Percentiles rank a stretch among this genome's conserved stretches.
Conservation (phyloP, 2,888 invertebrate genomes). For the Ophonus ardosiacus region DNA sequence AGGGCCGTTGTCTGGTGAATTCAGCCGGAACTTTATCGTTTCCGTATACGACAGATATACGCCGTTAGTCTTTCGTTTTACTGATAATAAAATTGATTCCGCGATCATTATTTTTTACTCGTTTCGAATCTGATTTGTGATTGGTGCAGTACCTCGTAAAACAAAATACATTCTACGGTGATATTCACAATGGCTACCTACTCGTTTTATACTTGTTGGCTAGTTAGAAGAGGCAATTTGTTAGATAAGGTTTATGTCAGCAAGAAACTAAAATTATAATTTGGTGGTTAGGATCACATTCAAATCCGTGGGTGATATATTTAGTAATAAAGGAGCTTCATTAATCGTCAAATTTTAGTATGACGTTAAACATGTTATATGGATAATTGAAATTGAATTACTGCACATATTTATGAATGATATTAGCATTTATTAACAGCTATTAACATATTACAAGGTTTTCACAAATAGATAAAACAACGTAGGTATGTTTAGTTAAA, state of each 20-base stretch:
- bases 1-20: slow-evolving; percentile 46
- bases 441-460: not conserved
- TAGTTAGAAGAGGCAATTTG: not conserved
- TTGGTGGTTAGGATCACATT: not conserved
- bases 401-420: not conserved
- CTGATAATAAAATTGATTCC: slow-evolving; percentile 52
- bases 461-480: not conserved
- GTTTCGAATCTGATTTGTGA: slow-evolving; percentile 27
- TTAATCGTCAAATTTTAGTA: not conserved
- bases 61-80: slow-evolving; percentile 42
- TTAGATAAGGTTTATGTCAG: not conserved
- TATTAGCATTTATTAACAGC: not conserved
- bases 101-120: slow-evolving; percentile 53
- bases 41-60: slow-evolving; percentile 58
- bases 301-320: not conserved
- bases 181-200: not conserved
- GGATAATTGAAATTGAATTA: not conserved
- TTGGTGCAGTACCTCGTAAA: slow-evolving; percentile 37
- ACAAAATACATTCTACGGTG: not conserved
- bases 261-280: not conserved
- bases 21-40: slow-evolving; percentile 54
- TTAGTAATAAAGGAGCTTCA: not conserved
- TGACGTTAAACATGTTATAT: not conserved
- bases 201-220: not conserved
- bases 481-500: not conserved